Evolutionary conservation across 2,113 vertebrate genomes (phyloP).

Genomic region (Columba janthina): DNA sequence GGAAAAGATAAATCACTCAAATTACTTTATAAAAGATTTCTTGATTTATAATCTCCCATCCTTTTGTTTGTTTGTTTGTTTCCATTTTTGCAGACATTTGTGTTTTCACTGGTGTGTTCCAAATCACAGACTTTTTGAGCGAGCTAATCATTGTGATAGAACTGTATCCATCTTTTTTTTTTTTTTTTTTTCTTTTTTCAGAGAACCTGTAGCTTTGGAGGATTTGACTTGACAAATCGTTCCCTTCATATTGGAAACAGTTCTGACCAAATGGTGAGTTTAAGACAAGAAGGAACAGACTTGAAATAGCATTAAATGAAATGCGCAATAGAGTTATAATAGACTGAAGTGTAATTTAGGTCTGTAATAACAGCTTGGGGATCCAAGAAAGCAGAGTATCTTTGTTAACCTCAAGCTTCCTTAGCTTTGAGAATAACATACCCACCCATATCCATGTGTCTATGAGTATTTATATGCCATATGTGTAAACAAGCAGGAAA

Average conservation of each 20-base stretch:
- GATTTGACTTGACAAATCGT: slow-evolving; percentile 95
- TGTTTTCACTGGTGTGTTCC: slow-evolving; percentile 43
- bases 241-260: slow-evolving; percentile 88
- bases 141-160: background rate
- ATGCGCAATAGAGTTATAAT: background rate
- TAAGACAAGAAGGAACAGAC: background rate
- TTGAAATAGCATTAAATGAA: slow-evolving; percentile 34
- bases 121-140: background rate
- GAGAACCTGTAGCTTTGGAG: slow-evolving; percentile 98
- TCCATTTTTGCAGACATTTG: slow-evolving; percentile 59
- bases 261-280: slow-evolving; percentile 86
- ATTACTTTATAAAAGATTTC: slow-evolving; percentile 36
- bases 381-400: slow-evolving; percentile 20
- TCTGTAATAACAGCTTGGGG: slow-evolving; percentile 21
- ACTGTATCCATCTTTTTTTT: background rate
- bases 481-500: background rate
- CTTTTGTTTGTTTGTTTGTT: slow-evolving; percentile 33
- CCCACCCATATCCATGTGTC: slow-evolving; percentile 1
- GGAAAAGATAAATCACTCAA: slow-evolving; percentile 31
- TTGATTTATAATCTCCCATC: slow-evolving; percentile 62
- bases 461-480: background rate
- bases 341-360: slow-evolving; percentile 8
- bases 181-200: slow-evolving; percentile 60
- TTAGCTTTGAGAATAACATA: slow-evolving; percentile 40
- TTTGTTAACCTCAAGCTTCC: slow-evolving; percentile 14